Evolutionary conservation across 2,888 invertebrate genomes (phyloP).

Genomic region (Heliconius sara): DNA sequence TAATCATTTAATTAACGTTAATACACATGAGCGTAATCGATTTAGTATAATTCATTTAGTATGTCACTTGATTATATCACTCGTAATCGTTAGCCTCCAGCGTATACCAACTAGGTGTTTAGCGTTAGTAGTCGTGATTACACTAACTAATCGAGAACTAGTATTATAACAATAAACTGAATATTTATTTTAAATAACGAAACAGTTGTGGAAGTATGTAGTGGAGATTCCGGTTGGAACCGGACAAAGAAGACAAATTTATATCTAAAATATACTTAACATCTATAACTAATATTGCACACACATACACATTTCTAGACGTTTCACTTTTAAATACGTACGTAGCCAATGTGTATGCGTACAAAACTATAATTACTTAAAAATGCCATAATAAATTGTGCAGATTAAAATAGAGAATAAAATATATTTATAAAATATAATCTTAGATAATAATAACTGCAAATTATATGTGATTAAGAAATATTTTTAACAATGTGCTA

Average conservation of each 20-base stretch:
- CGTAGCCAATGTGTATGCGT: constrained; percentile 80
- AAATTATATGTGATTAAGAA: constrained; percentile 73
- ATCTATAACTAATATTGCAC: constrained; percentile 83
- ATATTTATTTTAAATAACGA: constrained; percentile 65
- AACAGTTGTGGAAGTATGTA: constrained; percentile 74
- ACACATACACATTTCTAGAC: constrained; percentile 83
- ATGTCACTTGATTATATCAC: constrained; percentile 16
- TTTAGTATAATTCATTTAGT: constrained; percentile 58
- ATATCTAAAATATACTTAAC: constrained; percentile 70
- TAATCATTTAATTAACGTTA: constrained; percentile 17
- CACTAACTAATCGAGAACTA: constrained; percentile 76
- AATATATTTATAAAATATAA: constrained; percentile 82
- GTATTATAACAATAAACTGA: constrained; percentile 65
- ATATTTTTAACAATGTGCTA: constrained; percentile 69
- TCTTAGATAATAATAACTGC: constrained; percentile 76
- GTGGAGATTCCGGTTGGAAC: constrained; percentile 50
- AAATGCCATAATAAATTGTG: constrained; percentile 82
- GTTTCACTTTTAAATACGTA: constrained; percentile 58
- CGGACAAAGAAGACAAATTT: constrained; percentile 58
- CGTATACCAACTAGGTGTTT: constrained; percentile 69
- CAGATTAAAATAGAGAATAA: constrained; percentile 80
- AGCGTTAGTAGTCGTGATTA: constrained; percentile 74
- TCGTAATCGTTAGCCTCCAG: constrained; percentile 26
- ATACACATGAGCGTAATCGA: constrained; percentile 11
- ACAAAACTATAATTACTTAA: constrained; percentile 77